A percentile compares a stretch with the other conserved stretches of the same genome.
Conservation (phyloP, 1,140 invertebrate species). For the Aphaenogaster ashmeadi region DNA sequence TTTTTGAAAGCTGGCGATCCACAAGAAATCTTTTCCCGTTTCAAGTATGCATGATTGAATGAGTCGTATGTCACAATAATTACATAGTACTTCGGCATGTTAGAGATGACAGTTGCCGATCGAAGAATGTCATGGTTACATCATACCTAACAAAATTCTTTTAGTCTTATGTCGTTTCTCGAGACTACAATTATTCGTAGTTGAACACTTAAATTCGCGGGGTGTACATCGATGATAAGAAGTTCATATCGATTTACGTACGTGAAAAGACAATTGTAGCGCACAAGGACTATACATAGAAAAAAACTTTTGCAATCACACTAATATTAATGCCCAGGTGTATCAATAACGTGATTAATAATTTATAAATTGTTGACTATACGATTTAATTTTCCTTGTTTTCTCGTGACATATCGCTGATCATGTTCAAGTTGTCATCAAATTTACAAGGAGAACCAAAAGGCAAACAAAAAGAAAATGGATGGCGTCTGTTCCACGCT, state of each 20-base stretch:
- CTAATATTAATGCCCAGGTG: too few relatives aligned
- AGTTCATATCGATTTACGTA: too few relatives aligned
- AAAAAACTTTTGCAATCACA: too few relatives aligned
- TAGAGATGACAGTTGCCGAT: not conserved
- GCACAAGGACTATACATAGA: too few relatives aligned
- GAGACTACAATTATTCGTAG: not conserved
- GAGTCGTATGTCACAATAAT: too few relatives aligned
- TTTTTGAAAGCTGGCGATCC: too few relatives aligned
- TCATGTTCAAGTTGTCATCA: not conserved
- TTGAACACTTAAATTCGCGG: not conserved
- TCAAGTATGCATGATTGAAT: too few relatives aligned
- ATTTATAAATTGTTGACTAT: not conserved
- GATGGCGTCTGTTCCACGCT: constrained; percentile 57
- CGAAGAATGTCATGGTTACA: not conserved
- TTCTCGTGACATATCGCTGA: not conserved
- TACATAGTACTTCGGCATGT: too few relatives aligned
- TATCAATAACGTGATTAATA: too few relatives aligned
- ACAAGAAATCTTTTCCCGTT: too few relatives aligned
- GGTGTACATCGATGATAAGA: too few relatives aligned
- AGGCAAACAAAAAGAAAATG: constrained; percentile 8
- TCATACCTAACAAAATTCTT: not conserved
- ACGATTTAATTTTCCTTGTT: not conserved
- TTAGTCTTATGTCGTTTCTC: not conserved
- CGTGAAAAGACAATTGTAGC: too few relatives aligned
- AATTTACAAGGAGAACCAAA: not conserved